Evolutionary conservation across 1,140 invertebrate species (phyloP), one percentile per base, ranked within the genome.

Genomic region (Pseudomyrmex concolor): DNA sequence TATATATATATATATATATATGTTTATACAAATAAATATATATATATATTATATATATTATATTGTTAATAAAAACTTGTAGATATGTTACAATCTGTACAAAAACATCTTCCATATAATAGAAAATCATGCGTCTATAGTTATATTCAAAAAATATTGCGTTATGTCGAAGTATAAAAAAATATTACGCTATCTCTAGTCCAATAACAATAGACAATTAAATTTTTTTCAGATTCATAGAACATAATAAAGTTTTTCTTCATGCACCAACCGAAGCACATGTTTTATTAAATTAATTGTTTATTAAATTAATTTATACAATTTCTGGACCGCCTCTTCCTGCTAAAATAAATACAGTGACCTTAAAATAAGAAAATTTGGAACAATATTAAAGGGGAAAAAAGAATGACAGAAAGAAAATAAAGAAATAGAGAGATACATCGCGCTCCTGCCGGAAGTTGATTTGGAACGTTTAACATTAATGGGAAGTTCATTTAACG

Each of bases 271-370:
- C 57, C 50, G 17, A 70, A 74, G 22, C 51, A 50, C 19, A 17
- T 45, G 17, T 43, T 51, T 50, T 71, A 22, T 67, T 57, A 54
- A 19, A 70, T 57, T 34, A 17, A 15, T 59, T 12, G n/a, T 17
- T 34, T 43, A 12, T 59, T 25, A 70, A 45, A 34, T 9, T 34
- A 17, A 87, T 45, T 72, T 83, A 62, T 50, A 77, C 48, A 85
- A 63, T 84, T 85, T 77, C 78, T 34, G 34, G 5, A 82, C 87
- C 85, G 85, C 88, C 88, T 89, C 88, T 89, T 89, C 78, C 88
- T 80, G 87, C 81, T 76, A 83, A 85, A 86, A 78, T 72, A 62
- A 73, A 89, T 82, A 86, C 13, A 74, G 25, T 76, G 68, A 85
- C 70, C 74, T 13, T 66, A 83, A 77, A 57, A 43, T 15, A 43